Base-by-base conservation (phyloP, 2,888 invertebrate species). In the Rhimphoctona megacephalus region DNA sequence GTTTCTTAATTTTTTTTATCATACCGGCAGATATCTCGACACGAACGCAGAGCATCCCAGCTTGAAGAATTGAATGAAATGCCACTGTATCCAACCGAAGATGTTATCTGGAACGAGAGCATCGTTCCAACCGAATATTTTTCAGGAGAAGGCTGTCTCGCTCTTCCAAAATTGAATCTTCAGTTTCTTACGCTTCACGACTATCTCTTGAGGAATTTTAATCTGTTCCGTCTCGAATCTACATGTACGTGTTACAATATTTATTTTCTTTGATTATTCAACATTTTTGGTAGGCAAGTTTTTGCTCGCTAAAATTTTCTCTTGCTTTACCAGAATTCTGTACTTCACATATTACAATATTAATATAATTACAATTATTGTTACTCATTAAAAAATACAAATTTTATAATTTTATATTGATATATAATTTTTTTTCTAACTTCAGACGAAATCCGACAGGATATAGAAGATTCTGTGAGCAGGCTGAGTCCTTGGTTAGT, bases 91-190 rank as follows among this genome's bases (percentile, higher is more conserved):
- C 99, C 99, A 0, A 99, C 99, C 0, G 99, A 99, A 94, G 97
- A 98, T 85, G 97, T 99, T 3, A 98, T 99, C 90, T 99, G 99
- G 99, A 98, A 99, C 94, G 99, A 99, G 94, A 99, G 99, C 93
- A 97, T 99, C 66, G 99, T 99, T 0, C 99, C 99, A 0, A 98
- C 98, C 0, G 99, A 99, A 92, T 99, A 99, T 93, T 99, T 98
- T 95, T 98, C 98, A 64, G 99, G 99, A 0, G 99, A 99, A 94
- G 98, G 97, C 30, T 98, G 98, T 90, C 95, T 99, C 49, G 99
- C 99, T 0, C 95, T 99, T 88, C 99, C 99, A 0, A 99, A 99
- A 94, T 95, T 99, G 5, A 99, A 99, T 95, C 95, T 99, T 8
- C 99, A 99, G 95, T 99, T 99, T 94, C 95, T 99, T 17, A 99